Percentiles rank a stretch among this genome's conserved stretches.
phyloP scores from a whole-genome alignment of 2,888 invertebrate genomes.

The Resseliella maxima region DNA sequence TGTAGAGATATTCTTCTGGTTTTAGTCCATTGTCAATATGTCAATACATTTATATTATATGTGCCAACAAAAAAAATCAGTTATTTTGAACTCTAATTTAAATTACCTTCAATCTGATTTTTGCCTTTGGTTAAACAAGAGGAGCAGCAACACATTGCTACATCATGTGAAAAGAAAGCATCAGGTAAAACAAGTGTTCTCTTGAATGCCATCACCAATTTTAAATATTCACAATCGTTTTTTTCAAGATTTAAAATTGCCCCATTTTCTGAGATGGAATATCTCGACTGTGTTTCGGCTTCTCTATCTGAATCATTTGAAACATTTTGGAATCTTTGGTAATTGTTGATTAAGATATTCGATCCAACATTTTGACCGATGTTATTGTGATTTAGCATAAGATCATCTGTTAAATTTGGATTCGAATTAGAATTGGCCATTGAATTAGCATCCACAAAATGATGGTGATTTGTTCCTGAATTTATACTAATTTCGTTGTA shows the following conservation, averaged over 20 bases:
- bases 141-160: conserved; percentile 65
- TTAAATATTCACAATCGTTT: conserved; percentile 67
- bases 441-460: background rate
- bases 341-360: background rate
- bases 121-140: conserved; percentile 56
- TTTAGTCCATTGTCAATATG: background rate
- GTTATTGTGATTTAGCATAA: background rate
- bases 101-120: conserved; percentile 54
- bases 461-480: background rate
- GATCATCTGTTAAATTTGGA: background rate
- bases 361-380: background rate
- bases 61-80: background rate
- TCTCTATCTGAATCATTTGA: background rate
- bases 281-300: background rate
- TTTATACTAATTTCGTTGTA: background rate
- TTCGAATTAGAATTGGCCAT: conserved; percentile 1
- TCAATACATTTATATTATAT: background rate
- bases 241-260: conserved; percentile 62
- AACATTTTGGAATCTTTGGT: background rate
- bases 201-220: conserved; percentile 66
- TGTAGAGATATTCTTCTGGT: too few species aligned
- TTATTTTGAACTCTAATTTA: too few species aligned
- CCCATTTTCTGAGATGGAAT: background rate
- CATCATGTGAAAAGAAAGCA: conserved; percentile 64
- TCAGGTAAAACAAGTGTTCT: conserved; percentile 66